phyloP scores from a whole-genome alignment of 2,888 invertebrate species.

The Homarus gammarus region DNA sequence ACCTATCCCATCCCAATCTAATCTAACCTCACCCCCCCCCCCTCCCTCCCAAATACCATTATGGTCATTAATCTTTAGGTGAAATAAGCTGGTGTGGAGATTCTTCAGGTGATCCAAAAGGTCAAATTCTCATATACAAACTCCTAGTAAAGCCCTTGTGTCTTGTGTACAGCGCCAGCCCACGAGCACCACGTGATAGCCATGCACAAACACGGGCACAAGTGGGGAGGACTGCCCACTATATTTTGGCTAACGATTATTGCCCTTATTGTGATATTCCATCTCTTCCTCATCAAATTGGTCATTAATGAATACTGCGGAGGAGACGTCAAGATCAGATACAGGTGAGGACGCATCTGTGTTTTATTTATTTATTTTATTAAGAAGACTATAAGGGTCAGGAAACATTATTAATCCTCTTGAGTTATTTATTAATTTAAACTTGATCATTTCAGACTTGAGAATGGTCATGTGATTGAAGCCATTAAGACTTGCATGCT shows the following conservation, averaged over 20 bases:
- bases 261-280: slow-evolving; percentile 92
- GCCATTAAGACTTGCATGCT: not conserved
- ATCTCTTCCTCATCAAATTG: slow-evolving; percentile 93
- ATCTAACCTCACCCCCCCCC: no score
- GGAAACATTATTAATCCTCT: no score
- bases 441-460: no score
- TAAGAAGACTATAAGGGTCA: no score
- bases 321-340: slow-evolving; percentile 77
- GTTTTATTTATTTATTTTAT: no score
- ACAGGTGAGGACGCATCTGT: slow-evolving; percentile 76
- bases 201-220: slow-evolving; percentile 93
- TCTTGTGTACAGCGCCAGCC: slow-evolving; percentile 85
- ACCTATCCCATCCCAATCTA: no score
- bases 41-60: no score
- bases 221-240: slow-evolving; percentile 92
- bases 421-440: no score
- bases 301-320: slow-evolving; percentile 94
- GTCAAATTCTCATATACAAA: no score
- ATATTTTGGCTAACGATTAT: slow-evolving; percentile 95
- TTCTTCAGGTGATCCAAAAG: no score
- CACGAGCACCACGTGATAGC: slow-evolving; percentile 95
- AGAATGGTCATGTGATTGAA: not conserved
- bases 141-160: not conserved
- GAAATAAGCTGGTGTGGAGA: no score
- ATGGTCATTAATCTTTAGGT: no score